Conservation (phyloP, 2,113 vertebrate genomes). For the Danio rerio region DNA sequence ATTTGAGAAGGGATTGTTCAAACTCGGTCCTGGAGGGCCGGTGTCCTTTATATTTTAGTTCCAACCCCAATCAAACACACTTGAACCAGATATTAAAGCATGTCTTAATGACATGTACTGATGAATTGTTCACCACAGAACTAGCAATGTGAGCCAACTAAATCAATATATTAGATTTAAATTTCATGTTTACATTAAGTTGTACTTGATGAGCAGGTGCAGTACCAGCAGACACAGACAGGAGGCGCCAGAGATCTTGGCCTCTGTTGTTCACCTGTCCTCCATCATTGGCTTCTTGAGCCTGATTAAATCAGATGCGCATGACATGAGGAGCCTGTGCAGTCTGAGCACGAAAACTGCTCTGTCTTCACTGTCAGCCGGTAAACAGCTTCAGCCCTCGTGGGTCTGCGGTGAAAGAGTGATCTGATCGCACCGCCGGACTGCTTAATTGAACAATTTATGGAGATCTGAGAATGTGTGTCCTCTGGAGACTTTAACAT, state of each 20-base stretch:
- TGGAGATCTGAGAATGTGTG: slow-evolving; percentile 16
- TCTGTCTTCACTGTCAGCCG: slow-evolving; percentile 31
- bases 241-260: background rate
- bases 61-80: too few species aligned
- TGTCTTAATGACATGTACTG: too few species aligned
- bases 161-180: too few species aligned
- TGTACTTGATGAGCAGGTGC: background rate
- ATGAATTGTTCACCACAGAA: too few species aligned
- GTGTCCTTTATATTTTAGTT: too few species aligned
- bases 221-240: slow-evolving; percentile 2
- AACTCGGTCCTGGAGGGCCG: too few species aligned
- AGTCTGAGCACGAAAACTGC: slow-evolving; percentile 33
- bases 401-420: slow-evolving; percentile 25
- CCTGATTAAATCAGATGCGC: background rate
- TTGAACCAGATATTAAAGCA: too few species aligned
- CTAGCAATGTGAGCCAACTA: too few species aligned
- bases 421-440: slow-evolving; percentile 5
- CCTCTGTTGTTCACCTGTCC: background rate
- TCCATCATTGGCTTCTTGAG: background rate
- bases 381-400: slow-evolving; percentile 31
- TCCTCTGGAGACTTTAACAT: background rate
- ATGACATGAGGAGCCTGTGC: background rate
- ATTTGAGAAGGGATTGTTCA: too few species aligned
- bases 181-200: background rate
- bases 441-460: slow-evolving; percentile 42